A percentile compares a stretch with the other conserved stretches of the same genome.
phyloP scores from a whole-genome alignment of 2,888 invertebrate species.

The Drosophila algonquin region DNA sequence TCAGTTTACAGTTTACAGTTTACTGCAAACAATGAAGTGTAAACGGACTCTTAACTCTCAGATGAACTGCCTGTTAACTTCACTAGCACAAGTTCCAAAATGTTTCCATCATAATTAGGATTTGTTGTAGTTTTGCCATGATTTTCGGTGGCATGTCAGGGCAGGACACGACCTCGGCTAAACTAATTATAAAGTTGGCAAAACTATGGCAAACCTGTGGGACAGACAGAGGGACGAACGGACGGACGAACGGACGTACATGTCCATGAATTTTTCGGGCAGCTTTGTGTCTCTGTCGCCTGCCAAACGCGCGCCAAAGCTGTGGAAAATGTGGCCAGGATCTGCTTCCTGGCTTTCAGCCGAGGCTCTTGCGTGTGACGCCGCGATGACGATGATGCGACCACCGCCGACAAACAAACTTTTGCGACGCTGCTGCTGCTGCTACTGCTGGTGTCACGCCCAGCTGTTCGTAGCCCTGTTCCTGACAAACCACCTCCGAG shows the following conservation, averaged over 20 bases:
- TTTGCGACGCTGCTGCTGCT: constrained; percentile 30
- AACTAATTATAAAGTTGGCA: constrained; percentile 68
- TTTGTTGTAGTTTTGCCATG: constrained; percentile 2
- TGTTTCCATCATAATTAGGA: constrained; percentile 1
- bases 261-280: constrained; percentile 62
- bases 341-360: constrained; percentile 67
- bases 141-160: constrained; percentile 15
- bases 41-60: neutral
- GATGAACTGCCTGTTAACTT: constrained; percentile 14
- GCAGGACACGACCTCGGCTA: constrained; percentile 39
- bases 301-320: constrained; percentile 52
- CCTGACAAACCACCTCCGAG: neutral
- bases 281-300: constrained; percentile 41
- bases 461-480: constrained; percentile 26
- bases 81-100: neutral
- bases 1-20: neutral
- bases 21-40: neutral
- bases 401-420: constrained; percentile 44
- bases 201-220: constrained; percentile 58
- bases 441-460: constrained; percentile 45
- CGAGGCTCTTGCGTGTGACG: constrained; percentile 5
- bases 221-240: constrained; percentile 54
- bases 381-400: constrained; percentile 25
- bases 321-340: constrained; percentile 74
- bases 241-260: constrained; percentile 56